Evolutionary conservation across 2,888 invertebrate species (phyloP).

Genomic region (Caenorhabditis uteleia): DNA sequence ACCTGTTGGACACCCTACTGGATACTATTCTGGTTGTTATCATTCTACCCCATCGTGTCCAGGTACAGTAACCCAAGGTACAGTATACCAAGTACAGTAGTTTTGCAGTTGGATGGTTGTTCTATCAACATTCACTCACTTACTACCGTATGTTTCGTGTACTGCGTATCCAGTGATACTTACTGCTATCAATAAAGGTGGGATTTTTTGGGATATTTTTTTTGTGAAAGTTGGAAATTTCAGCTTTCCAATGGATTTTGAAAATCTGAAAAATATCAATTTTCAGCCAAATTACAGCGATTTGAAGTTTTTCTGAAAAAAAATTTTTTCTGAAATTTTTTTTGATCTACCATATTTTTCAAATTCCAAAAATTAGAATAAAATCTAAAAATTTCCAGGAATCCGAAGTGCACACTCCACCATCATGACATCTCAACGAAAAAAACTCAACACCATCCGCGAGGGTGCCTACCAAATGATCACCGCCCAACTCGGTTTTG

Average conservation of each 20-base stretch:
- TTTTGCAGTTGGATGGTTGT: constrained; percentile 44
- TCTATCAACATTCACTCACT: constrained; percentile 37
- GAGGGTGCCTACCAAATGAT: constrained; percentile 43
- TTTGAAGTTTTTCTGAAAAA: too few relatives aligned
- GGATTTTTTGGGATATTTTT: too few relatives aligned
- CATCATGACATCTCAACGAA: constrained; percentile 37
- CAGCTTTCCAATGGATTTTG: too few relatives aligned
- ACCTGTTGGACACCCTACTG: constrained; percentile 57
- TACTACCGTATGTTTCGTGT: constrained; percentile 49
- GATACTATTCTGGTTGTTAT: constrained; percentile 49
- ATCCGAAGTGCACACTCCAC: constrained; percentile 46
- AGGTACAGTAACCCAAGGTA: constrained; percentile 6
- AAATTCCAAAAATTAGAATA: too few relatives aligned
- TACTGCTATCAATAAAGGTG: constrained; percentile 42
- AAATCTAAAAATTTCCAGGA: too few relatives aligned
- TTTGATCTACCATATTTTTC: too few relatives aligned
- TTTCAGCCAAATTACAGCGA: too few relatives aligned
- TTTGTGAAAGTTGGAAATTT: too few relatives aligned
- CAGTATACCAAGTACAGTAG: not conserved
- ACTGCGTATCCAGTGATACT: constrained; percentile 51
- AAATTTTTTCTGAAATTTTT: too few relatives aligned
- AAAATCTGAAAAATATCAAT: too few relatives aligned
- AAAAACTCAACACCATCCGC: constrained; percentile 41
- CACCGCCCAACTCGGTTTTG: constrained; percentile 32
- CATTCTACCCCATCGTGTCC: constrained; percentile 13